Evolutionary conservation across 2,797 vertebrate species (phyloP), one percentile per base, ranked within the genome.

Genomic region (Myotis pilosus): DNA sequence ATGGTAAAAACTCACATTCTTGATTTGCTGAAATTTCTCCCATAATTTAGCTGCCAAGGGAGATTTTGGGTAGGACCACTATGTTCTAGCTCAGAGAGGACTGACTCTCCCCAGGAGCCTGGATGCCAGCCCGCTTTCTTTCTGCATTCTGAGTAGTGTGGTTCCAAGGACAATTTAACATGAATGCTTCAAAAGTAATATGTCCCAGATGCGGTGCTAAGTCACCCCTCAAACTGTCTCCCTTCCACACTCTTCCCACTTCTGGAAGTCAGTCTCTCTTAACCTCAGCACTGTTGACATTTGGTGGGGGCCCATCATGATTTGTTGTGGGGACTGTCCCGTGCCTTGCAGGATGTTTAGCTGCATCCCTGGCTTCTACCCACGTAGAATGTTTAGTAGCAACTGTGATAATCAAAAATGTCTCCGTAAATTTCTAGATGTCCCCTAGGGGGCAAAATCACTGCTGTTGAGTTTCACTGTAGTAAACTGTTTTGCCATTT

Each of bases 101-200:
- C 41, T 28, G 3, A 10, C 23, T 68, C 55, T 82, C 22, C 15
- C 89, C 53, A 76, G 72, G 76, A 89, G 30, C 51, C 81, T 41
- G 4, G 22, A 13, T 85, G 79, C 78, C 68, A 12, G 47, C 51
- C 25, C 0, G 1, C 23, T 36, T 93, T 22, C 69, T 85, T 76
- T 64, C 85, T 94, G 51, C 62, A 33, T 66, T 85, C 94, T 71
- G 53, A 94, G 64, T 53, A 12, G 44, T 83, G 68, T 82, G 66
- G 84, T 85, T 94, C 92, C 89, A 90, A 93, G 81, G 90, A 82
- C 75, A 90, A 79, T 96, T 90, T 95, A 93, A 68, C 55, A 20
- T 17, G 90, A 94, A 20, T 69, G 41, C 91, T 95, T 94, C 68
- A 64, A 69, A 76, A 81, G 30, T 87, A 96, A 55, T 80, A 41